Evolutionary conservation across 1,140 invertebrate genomes (phyloP).

Genomic region (Phortica variegata): DNA sequence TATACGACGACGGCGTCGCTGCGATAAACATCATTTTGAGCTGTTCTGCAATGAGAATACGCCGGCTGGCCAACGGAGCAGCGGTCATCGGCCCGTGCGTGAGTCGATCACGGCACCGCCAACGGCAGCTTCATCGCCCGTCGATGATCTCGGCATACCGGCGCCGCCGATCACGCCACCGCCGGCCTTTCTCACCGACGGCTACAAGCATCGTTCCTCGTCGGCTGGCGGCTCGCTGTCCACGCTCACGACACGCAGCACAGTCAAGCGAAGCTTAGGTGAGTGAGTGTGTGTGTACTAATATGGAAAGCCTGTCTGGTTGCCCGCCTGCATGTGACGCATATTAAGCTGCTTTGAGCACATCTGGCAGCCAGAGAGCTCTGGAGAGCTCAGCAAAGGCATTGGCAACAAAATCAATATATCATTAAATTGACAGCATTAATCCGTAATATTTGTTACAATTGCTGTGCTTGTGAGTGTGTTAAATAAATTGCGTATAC

Average conservation of each 20-base stretch:
- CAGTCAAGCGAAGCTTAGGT: conserved; percentile 50
- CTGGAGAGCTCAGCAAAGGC: too few species aligned
- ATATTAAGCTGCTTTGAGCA: too few species aligned
- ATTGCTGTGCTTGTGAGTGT: too few species aligned
- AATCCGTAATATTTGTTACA: too few species aligned
- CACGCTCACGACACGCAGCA: conserved; percentile 41
- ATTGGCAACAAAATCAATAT: too few species aligned
- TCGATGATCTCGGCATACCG: conserved; percentile 59
- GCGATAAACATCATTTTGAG: conserved; percentile 64
- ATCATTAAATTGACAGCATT: too few species aligned
- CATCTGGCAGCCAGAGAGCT: too few species aligned
- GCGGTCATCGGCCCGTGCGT: conserved; percentile 23
- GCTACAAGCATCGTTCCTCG: conserved; percentile 59
- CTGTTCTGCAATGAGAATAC: conserved; percentile 58
- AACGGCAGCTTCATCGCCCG: conserved; percentile 56
- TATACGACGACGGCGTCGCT: conserved; percentile 62
- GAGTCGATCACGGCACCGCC: conserved; percentile 46
- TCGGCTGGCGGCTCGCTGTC: too few species aligned
- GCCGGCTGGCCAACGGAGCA: conserved; percentile 11
- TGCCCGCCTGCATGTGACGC: too few species aligned
- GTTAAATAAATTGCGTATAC: too few species aligned
- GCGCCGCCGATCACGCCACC: conserved; percentile 69
- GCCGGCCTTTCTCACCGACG: conserved; percentile 65
- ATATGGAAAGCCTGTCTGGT: too few species aligned
- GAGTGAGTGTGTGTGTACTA: too few species aligned